phyloP scores from a whole-genome alignment of 2,888 invertebrate species.

The Drosophila recens region DNA sequence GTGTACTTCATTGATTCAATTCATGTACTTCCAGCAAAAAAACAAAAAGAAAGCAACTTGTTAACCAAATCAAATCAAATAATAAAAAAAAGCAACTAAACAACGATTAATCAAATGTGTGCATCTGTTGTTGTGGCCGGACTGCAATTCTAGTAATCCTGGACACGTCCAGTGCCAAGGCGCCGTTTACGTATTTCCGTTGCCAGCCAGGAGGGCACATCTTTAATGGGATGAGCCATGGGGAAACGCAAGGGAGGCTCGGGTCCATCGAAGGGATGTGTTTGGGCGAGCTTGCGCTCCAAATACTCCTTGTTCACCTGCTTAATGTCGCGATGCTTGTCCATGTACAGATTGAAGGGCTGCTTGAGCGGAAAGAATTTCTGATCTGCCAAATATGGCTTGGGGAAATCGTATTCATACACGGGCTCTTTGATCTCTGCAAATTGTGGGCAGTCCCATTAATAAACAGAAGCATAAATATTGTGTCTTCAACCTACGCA shows the following conservation, averaged over 20 bases:
- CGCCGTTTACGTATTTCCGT: conserved; percentile 90
- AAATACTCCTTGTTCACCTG: conserved; percentile 95
- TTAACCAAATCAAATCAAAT: conserved; percentile 55
- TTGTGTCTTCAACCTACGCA: conserved; percentile 87
- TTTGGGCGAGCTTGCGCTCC: conserved; percentile 91
- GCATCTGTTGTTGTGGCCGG: conserved; percentile 1
- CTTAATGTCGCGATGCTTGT: conserved; percentile 96
- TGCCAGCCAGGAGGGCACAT: conserved; percentile 91
- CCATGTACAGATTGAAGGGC: conserved; percentile 96
- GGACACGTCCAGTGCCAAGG: conserved; percentile 91
- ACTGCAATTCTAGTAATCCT: conserved; percentile 86
- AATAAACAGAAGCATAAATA: not conserved
- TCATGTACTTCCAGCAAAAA: conserved; percentile 70
- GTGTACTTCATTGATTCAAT: conserved; percentile 54
- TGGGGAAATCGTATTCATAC: conserved; percentile 96
- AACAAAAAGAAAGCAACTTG: conserved; percentile 49
- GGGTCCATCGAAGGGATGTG: conserved; percentile 92
- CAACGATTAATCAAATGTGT: conserved; percentile 27
- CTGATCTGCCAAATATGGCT: conserved; percentile 91
- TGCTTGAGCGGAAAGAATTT: conserved; percentile 92
- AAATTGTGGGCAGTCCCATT: not conserved
- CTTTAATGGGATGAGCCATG: conserved; percentile 88
- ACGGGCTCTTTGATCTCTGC: conserved; percentile 88
- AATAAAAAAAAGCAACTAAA: conserved; percentile 20
- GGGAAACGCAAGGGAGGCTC: conserved; percentile 90